phyloP scores from a whole-genome alignment of 64 coral and sea anemone species.

The Porites australiensis region DNA sequence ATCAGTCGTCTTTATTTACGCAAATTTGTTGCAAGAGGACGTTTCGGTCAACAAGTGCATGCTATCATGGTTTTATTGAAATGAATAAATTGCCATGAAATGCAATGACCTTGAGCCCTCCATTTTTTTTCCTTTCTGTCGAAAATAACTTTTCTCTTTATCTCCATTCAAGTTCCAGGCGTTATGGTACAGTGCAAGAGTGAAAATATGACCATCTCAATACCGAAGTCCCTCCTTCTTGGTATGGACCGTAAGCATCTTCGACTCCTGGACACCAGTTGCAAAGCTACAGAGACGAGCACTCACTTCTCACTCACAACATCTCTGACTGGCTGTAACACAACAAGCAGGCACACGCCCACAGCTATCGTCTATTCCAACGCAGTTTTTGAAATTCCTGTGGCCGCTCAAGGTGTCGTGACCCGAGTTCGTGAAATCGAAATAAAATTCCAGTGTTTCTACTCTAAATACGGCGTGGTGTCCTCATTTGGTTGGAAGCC shows the following conservation, averaged over 20 bases:
- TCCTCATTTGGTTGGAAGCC: slow-evolving; percentile 24
- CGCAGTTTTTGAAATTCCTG: not conserved
- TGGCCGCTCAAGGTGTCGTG: not conserved
- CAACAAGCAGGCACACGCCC: not conserved
- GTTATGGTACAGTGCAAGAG: slow-evolving; percentile 4
- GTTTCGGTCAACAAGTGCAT: too few species aligned
- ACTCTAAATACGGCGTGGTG: not conserved
- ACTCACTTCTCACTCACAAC: not conserved
- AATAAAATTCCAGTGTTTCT: not conserved
- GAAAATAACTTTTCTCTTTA: too few species aligned
- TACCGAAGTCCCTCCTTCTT: not conserved
- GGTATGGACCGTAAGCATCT: not conserved
- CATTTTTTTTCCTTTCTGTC: too few species aligned
- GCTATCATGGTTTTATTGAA: too few species aligned
- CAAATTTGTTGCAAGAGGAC: too few species aligned
- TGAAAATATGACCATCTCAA: not conserved
- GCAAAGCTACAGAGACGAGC: not conserved
- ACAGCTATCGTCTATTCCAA: slow-evolving; percentile 13
- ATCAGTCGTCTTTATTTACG: too few species aligned
- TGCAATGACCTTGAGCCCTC: too few species aligned
- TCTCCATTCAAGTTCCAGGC: not conserved
- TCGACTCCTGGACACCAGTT: not conserved
- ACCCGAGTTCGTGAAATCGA: slow-evolving; percentile 16
- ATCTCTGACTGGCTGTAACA: not conserved
- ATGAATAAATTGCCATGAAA: too few species aligned